phyloP scores from a whole-genome alignment of 2,888 invertebrate genomes.

The Odontomyia ornata region DNA sequence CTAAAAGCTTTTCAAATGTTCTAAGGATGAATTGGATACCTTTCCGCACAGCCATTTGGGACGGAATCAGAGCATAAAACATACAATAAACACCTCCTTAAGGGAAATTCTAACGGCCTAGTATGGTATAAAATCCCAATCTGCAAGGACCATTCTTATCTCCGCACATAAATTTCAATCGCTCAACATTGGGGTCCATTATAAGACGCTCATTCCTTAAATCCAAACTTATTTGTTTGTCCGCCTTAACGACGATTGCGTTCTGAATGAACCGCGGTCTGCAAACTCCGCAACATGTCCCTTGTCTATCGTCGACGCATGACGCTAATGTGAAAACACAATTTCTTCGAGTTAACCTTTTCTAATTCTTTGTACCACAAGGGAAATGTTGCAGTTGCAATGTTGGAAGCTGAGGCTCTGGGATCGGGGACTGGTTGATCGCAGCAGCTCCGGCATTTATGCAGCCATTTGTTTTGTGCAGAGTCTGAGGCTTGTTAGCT shows the following conservation, averaged over 20 bases:
- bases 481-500: constrained; percentile 20
- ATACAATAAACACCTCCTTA: too few species aligned
- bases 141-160: too few species aligned
- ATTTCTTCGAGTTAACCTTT: constrained; percentile 41
- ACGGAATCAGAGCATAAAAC: background rate
- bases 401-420: background rate
- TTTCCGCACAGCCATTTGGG: background rate
- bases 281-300: constrained; percentile 14
- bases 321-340: constrained; percentile 34
- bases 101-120: too few species aligned
- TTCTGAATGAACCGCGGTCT: background rate
- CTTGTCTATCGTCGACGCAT: constrained; percentile 36
- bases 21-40: too few species aligned
- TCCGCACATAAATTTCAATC: too few species aligned
- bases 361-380: constrained; percentile 34
- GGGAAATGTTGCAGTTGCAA: constrained; percentile 6
- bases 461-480: constrained; percentile 1
- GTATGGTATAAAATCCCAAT: too few species aligned
- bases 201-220: too few species aligned
- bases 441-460: background rate
- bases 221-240: background rate
- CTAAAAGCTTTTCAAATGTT: too few species aligned
- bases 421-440: background rate
- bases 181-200: too few species aligned
- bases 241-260: background rate